These are phyloP conservation scores for Camponotus vicinus DNA, from an alignment of 1,140 invertebrate species.

Conservation along the genomic window DNA sequence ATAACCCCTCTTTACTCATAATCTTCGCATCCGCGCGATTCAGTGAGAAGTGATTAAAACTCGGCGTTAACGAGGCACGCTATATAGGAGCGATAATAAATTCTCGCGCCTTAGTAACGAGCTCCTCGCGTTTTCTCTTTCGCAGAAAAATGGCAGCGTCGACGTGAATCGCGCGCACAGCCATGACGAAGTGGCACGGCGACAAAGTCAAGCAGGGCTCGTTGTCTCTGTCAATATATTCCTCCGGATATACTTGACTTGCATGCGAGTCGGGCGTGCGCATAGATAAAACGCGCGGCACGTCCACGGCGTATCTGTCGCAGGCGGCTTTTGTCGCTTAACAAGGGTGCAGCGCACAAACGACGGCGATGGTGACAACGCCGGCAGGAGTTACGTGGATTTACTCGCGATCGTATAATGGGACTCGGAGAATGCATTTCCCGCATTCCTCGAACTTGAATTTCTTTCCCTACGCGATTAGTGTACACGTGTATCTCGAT, in stretches of 20 bases:
- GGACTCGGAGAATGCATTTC: neutral
- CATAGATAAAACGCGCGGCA: slow-evolving; percentile 69
- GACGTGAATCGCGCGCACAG: slow-evolving; percentile 38
- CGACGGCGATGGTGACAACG: slow-evolving; percentile 18
- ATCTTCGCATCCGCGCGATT: slow-evolving; percentile 50
- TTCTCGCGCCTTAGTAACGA: slow-evolving; percentile 52
- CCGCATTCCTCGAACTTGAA: neutral
- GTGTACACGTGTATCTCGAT: neutral
- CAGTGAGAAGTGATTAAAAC: slow-evolving; percentile 48
- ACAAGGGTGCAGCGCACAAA: slow-evolving; percentile 36
- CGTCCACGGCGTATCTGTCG: slow-evolving; percentile 55
- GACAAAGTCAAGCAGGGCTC: slow-evolving; percentile 19
- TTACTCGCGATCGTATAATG: slow-evolving; percentile 47
- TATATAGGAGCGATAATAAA: slow-evolving; percentile 49
- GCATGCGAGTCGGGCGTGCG: slow-evolving; percentile 61
- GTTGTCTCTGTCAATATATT: slow-evolving; percentile 54
- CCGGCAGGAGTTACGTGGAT: slow-evolving; percentile 51
- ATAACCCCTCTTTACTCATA: slow-evolving; percentile 28
- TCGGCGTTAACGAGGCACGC: slow-evolving; percentile 52
- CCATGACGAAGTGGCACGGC: slow-evolving; percentile 18
- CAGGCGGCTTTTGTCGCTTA: slow-evolving; percentile 57
- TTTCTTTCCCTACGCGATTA: neutral
- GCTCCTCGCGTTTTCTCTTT: neutral
- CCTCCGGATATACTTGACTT: slow-evolving; percentile 66
- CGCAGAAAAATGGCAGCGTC: slow-evolving; percentile 33